Evolutionary conservation across 2,888 invertebrate genomes (phyloP), one percentile per base, ranked within the genome.

Genomic region (Heterodera filipjevi): DNA sequence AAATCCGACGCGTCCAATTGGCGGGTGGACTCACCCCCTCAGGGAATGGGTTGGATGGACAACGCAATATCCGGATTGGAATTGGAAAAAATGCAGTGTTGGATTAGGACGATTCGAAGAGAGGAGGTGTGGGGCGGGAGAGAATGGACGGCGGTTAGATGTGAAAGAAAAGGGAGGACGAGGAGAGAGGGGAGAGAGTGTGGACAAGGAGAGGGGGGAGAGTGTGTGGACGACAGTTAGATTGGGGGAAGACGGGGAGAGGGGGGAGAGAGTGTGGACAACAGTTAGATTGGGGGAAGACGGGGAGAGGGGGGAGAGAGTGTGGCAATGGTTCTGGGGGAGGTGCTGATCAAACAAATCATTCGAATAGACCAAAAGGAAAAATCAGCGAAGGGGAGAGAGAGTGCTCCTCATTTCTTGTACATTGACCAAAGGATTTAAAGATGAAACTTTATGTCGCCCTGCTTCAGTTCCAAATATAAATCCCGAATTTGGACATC

Each of bases 31-130:
- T 59, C 27, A 59, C 27, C 59, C 59, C 59, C 27, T 59, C 59
- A 27, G 59, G 59, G n/a, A 27, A 59, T 59, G 59, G 59, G 5
- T n/a, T n/a, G 59, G 59, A 59, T 59, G 59, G 59, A 59, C 59
- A 27, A 27, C 59, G 49, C 19, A 59, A 59, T 53, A 53, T 53
- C 53, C 53, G 53, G 53, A 59, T 59, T 27, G n/a, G 27, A 27
- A 59, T 59, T 59, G 59, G 6, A 27, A 59, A 59, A 59, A 27
- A 6, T n/a, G 59, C 27, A 10, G 39, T n/a, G 39, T n/a, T 5
- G 8, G n/a, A 59, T 59, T 59, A 8, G n/a, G 59, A 59, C n/a
- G 59, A n/a, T 5, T 59, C 19, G 59, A 8, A n/a, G 59, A 27
- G 59, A n/a, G 59, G 59, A n/a, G 59, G 39, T 10, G 49, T 3